A percentile compares a stretch with the other conserved stretches of the same genome.
Evolutionary conservation across 1,140 invertebrate species (phyloP).

Genomic region (Atta cephalotes): DNA sequence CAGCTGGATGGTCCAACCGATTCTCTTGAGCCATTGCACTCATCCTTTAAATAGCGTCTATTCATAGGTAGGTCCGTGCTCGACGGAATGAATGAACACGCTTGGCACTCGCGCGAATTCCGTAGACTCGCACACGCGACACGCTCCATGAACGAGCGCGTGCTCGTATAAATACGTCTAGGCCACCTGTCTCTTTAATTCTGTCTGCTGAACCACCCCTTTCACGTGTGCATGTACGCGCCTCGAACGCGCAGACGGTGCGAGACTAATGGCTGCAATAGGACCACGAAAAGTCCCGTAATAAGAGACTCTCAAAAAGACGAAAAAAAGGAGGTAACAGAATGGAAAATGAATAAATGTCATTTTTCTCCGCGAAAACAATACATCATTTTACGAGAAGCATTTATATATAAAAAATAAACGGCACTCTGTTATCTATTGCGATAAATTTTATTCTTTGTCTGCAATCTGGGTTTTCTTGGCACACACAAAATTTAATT

Average conservation of each 20-base stretch:
- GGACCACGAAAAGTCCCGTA: conserved; percentile 62
- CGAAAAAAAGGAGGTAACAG: background rate
- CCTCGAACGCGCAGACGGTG: conserved; percentile 57
- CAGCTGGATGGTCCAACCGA: conserved; percentile 10
- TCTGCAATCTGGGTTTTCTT: too few relatives aligned
- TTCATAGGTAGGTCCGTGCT: conserved; percentile 79
- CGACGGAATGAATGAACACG: conserved; percentile 79
- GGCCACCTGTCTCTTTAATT: conserved; percentile 82
- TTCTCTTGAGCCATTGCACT: conserved; percentile 74
- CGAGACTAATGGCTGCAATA: conserved; percentile 72
- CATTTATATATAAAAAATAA: conserved; percentile 5
- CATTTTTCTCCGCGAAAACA: conserved; percentile 15
- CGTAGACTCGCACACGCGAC: conserved; percentile 66
- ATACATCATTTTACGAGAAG: background rate
- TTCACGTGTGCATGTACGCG: conserved; percentile 61
- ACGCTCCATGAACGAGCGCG: conserved; percentile 51
- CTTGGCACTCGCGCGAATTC: conserved; percentile 79
- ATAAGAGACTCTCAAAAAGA: conserved; percentile 46
- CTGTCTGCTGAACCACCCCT: conserved; percentile 74
- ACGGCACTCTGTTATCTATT: background rate
- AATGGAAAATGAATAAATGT: conserved; percentile 19
- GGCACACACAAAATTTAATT: too few relatives aligned
- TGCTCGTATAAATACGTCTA: conserved; percentile 79
- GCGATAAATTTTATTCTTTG: too few relatives aligned
- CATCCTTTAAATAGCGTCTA: conserved; percentile 83